Evolutionary conservation across 2,797 vertebrate genomes (phyloP).

Genomic region (Phataginus tricuspis): DNA sequence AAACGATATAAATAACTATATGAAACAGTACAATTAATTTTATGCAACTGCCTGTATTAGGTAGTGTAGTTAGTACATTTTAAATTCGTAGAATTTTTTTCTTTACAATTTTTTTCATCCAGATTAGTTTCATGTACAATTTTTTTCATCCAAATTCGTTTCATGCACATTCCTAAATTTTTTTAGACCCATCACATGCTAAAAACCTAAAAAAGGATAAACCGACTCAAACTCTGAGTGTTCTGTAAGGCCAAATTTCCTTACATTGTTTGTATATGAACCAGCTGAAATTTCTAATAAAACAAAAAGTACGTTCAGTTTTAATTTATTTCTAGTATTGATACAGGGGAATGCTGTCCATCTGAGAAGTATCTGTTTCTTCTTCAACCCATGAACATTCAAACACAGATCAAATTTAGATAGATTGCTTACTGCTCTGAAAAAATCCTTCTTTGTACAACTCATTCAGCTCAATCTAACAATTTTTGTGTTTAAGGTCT

Average conservation of each 20-base stretch:
- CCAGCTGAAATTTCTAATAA: constrained; percentile 41
- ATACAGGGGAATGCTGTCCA: background rate
- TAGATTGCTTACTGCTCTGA: background rate
- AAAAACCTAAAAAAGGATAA: background rate
- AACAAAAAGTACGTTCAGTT: constrained; percentile 32
- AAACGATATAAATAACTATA: background rate
- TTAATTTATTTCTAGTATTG: constrained; percentile 37
- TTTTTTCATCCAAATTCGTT: background rate
- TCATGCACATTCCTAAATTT: background rate
- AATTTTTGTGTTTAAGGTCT: constrained; percentile 27
- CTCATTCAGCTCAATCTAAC: background rate
- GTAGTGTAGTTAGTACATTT: background rate
- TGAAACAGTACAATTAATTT: background rate
- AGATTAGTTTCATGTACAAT: background rate
- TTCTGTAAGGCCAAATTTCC: background rate
- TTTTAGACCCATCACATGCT: background rate
- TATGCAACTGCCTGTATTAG: background rate
- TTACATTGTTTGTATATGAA: constrained; percentile 1
- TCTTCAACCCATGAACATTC: background rate
- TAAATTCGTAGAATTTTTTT: background rate
- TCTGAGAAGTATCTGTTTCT: background rate
- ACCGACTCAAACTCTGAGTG: constrained; percentile 6
- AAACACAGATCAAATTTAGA: constrained; percentile 12
- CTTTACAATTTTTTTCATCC: background rate
- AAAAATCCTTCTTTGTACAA: constrained; percentile 5